Evolutionary conservation across 2,113 vertebrate genomes (phyloP), one percentile per base, ranked within the genome.

Genomic region (Oryzias melastigma): DNA sequence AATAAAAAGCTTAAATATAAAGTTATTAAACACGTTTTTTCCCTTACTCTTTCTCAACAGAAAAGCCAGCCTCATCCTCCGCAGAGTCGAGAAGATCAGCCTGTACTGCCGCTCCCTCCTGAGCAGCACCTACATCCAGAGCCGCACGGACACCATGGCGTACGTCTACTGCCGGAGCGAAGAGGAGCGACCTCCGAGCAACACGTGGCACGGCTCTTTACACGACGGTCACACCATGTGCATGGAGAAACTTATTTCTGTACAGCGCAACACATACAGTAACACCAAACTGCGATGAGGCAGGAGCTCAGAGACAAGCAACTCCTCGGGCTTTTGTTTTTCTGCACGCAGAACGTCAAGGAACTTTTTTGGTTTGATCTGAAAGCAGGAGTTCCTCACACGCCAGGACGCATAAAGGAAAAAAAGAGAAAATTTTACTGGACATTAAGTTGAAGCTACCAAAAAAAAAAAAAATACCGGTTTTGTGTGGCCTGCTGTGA

Each of bases 221-320:
- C 96, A 94, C 45, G 96, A 98, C 86, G 95, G 92, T 72, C 95
- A 93, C 80, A 89, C 96, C 19, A 90, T 91, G 1, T 99, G 96
- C 3, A 93, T 95, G 83, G 97, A 98, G 85, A 98, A 97, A 87
- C 94, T 99, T 85, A 92, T 98, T 77, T 94, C 95, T 58, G 93
- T 98, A 82, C 93, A 95, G 85, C 93, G 97, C 56, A 99, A 98
- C 90, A 98, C 90, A 45, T 98, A 99, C 5, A 95, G 96, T 77
- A 96, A 94, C 70, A 94, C 94, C 73, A 98, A 98, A 89, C 95
- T 97, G 81, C 95, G 95, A 91, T 99, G 95, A 99, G 93, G 88
- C 55, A 18, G 18, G 56, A 52, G 49, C 47, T 52, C 14, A 27
- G 35, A 63, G 54, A 65, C 14, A 19, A 52, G 50, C 20, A 0